Base-by-base conservation (phyloP, 2,113 vertebrate genomes). In the Chrysochloris asiatica region DNA sequence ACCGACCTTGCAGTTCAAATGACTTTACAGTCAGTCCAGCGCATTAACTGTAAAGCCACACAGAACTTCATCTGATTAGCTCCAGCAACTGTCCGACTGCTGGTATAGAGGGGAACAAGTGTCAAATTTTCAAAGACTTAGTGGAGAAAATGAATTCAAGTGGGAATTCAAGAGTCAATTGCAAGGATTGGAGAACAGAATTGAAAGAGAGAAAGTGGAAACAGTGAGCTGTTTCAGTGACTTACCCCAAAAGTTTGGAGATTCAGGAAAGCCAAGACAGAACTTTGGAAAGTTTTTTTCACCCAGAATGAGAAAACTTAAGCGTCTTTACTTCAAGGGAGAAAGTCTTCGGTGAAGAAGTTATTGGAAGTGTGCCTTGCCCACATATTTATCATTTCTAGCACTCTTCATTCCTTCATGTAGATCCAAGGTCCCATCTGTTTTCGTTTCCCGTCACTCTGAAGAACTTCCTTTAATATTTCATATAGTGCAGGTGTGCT, bases 381-480 rank as follows among this genome's bases (percentile, higher is more conserved):
- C 45, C 79, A 56, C 12, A 13, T n/a, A 75, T 50, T 85, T 85
- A 8, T 38, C 50, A 12, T 90, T 87, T 65, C 50, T 30, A 54
- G 38, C 47, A 50, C 63, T 85, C 47, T 86, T 47, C 50, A 8
- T 47, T 41, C 28, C 92, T 92, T 72, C 67, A 52, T 76, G 81
- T 63, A 91, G 90, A 90, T 79, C 82, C 14, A 26, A 81, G 43
- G 61, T 85, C 52, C 63, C 63, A 78, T 91, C 82, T 91, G 83
- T 93, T 88, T 92, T 79, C 83, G 86, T 93, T 88, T 90, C 76
- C 83, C 80, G 92, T 93, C 19, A n/a, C 45, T 71, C 86, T 80
- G 45, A 85, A 93, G 86, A 94, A 63, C 26, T 83, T 86, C 59
- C 85, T 89, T 93, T 82, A 92, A 89, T 95, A 87, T 93, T 92